These are phyloP conservation scores for Nannoperca obscura DNA, from an alignment of 2,797 vertebrate species.

Conservation along the genomic window DNA sequence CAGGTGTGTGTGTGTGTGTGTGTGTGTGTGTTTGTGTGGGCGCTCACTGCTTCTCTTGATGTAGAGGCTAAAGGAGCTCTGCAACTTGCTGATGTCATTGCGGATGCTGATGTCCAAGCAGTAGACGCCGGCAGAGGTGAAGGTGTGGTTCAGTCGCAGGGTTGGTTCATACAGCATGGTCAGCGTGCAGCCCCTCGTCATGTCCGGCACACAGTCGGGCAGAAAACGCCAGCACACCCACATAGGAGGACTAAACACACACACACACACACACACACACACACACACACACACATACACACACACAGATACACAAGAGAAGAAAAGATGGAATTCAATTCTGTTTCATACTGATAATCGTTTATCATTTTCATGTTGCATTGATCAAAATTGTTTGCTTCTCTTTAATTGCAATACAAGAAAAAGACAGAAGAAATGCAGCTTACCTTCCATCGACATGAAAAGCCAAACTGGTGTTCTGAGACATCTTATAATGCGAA, in stretches of 20 bases:
- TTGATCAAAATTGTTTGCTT: neutral
- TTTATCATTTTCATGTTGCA: neutral
- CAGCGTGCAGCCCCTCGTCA: slow-evolving; percentile 83
- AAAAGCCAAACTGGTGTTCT: slow-evolving; percentile 84
- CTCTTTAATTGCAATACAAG: neutral
- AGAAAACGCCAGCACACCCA: slow-evolving; percentile 92
- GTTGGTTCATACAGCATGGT: slow-evolving; percentile 83
- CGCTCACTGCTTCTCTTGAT: slow-evolving; percentile 86
- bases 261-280: neutral
- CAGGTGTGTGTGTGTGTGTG: neutral
- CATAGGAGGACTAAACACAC: slow-evolving; percentile 85
- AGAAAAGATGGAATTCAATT: neutral
- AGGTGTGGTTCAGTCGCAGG: slow-evolving; percentile 87
- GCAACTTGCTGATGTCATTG: slow-evolving; percentile 86
- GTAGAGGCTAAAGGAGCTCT: slow-evolving; percentile 86
- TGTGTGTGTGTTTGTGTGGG: neutral
- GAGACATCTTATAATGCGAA: slow-evolving; percentile 83
- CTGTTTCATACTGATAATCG: too few species aligned
- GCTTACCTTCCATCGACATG: slow-evolving; percentile 91
- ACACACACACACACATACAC: slow-evolving; percentile 7
- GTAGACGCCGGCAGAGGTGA: slow-evolving; percentile 84
- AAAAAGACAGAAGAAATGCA: neutral
- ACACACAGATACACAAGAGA: neutral
- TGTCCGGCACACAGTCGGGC: slow-evolving; percentile 81
- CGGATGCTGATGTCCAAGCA: slow-evolving; percentile 89